These are phyloP conservation scores for Meteorus sp. DNA, from an alignment of 1,140 invertebrate species.

Conservation along the genomic window DNA sequence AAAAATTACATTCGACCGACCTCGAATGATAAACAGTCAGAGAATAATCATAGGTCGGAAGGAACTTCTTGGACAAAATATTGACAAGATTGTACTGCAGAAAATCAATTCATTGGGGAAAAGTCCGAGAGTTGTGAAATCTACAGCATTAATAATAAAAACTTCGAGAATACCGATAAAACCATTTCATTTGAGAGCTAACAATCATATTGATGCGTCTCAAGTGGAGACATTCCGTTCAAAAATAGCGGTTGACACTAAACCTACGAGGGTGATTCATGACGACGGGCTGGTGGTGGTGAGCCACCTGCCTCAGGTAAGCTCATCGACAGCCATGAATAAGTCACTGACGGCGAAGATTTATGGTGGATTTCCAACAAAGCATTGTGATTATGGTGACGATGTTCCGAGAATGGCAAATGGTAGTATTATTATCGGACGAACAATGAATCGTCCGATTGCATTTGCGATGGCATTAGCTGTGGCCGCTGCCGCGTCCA, in stretches of 20 bases:
- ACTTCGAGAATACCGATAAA: conserved; percentile 43
- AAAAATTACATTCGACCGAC: conserved; percentile 53
- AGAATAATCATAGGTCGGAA: conserved; percentile 57
- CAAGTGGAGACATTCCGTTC: neutral
- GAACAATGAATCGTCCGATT: conserved; percentile 14
- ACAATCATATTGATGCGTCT: neutral
- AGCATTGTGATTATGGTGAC: too few relatives aligned
- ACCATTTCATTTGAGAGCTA: neutral
- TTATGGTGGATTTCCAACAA: too few relatives aligned
- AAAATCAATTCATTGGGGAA: conserved; percentile 52
- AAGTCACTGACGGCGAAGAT: too few relatives aligned
- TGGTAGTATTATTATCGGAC: neutral
- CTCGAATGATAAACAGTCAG: conserved; percentile 54
- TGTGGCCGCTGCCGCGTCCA: conserved; percentile 17
- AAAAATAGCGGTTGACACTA: too few relatives aligned
- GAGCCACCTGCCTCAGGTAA: too few relatives aligned
- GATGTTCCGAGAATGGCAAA: too few relatives aligned
- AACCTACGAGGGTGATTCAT: too few relatives aligned
- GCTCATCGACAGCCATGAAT: neutral
- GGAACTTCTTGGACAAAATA: conserved; percentile 50
- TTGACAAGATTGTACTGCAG: conserved; percentile 51
- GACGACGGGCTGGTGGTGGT: too few relatives aligned
- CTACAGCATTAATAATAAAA: conserved; percentile 55
- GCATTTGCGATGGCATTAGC: conserved; percentile 26
- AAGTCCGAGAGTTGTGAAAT: conserved; percentile 52